Evolutionary conservation across 2,888 invertebrate genomes (phyloP), one percentile per base, ranked within the genome.

Genomic region (Lasiommata megera): DNA sequence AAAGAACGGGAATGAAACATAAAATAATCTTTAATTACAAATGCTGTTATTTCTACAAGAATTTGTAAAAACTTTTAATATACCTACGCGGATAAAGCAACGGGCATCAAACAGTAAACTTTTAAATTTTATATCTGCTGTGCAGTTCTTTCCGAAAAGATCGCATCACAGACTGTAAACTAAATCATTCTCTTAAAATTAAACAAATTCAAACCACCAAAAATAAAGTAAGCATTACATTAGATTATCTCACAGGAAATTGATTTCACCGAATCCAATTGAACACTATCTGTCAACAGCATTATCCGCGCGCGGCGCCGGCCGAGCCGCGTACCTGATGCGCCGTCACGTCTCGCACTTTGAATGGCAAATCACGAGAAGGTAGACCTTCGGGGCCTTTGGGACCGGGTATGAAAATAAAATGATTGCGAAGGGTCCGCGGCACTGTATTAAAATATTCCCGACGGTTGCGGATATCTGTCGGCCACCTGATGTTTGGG

Each of bases 321-420:
- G 34, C 14, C 43, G 61, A 61, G 58, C 62, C 62, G 44, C 47
- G 52, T 62, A 62, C 54, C 57, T 60, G 70, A 69, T 72, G 71
- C 70, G 67, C 62, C 61, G 68, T 67, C 69, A 69, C 69, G 69
- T 68, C 61, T 57, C 67, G 55, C 65, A 64, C 67, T 86, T 82
- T 89, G 89, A 89, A 89, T 89, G 85, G 80, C 85, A 88, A 89
- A 89, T 89, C 89, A 88, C 77, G 84, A 80, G 56, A 58, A 79
- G 86, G 86, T 83, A 79, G 81, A 85, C 88, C 89, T 84, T 86
- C 71, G 69, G 89, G 88, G 88, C 81, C 83, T 82, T 65, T 6
- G 88, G 77, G 88, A 82, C 81, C 77, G 70, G 66, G 83, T 84
- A 89, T 88, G 87, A 88, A 88, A 88, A 88, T 88, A 88, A 88